Percentiles rank a stretch among this genome's conserved stretches.
Evolutionary conservation across 2,113 vertebrate genomes (phyloP).

Genomic region (Trochalopteron elliotii): DNA sequence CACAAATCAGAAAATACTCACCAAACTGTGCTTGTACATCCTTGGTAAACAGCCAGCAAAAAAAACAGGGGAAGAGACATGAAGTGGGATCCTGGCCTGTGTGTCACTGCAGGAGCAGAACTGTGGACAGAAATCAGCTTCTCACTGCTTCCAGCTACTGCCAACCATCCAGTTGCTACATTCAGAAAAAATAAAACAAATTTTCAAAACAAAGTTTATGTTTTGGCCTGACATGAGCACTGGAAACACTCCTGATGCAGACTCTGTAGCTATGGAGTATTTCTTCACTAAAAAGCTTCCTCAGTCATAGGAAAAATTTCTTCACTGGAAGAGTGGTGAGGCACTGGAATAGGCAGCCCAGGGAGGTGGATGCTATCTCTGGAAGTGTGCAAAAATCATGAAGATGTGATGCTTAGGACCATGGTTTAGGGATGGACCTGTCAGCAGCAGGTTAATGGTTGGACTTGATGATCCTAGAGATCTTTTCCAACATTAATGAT

Average conservation of each 20-base stretch:
- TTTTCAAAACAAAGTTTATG: background rate
- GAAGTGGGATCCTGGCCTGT: background rate
- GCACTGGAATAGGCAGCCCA: background rate
- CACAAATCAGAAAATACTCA: background rate
- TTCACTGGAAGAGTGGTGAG: background rate
- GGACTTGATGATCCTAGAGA: background rate
- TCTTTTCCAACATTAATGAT: background rate
- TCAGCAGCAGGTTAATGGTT: background rate
- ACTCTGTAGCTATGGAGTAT: background rate
- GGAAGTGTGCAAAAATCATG: background rate
- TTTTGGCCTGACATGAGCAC: background rate
- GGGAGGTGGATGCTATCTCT: background rate
- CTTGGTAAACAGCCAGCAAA: background rate
- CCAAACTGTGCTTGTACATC: accelerated
- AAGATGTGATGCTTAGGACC: background rate
- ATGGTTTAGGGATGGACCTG: background rate
- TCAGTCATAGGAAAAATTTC: background rate
- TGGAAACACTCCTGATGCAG: background rate
- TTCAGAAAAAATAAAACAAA: background rate
- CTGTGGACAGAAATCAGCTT: background rate
- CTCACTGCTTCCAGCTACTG: background rate
- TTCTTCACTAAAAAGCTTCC: background rate
- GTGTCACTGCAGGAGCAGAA: background rate
- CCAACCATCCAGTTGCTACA: background rate
- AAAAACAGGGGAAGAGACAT: background rate